Conservation (phyloP, 2,797 vertebrate species). For the Taenioides sp. region DNA sequence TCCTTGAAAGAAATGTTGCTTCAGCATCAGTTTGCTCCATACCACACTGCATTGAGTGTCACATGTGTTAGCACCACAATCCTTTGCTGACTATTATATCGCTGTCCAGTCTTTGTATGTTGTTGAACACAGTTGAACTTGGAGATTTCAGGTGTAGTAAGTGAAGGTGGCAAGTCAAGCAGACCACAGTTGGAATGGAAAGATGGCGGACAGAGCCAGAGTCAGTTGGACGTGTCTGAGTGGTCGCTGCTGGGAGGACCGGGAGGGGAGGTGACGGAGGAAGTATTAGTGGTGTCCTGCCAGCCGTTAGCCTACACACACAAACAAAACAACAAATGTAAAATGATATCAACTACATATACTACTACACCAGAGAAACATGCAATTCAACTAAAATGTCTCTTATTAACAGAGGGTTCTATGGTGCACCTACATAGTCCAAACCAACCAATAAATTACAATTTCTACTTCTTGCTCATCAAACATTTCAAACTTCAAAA, state of each 20-base stretch:
- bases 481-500: not conserved
- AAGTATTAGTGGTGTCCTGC: conserved; percentile 82
- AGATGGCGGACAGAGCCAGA: conserved; percentile 43
- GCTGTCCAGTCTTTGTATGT: conserved; percentile 68
- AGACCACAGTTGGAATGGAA: conserved; percentile 50
- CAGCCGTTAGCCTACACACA: conserved; percentile 83
- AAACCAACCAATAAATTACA: not conserved
- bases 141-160: conserved; percentile 38
- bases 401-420: not conserved
- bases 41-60: conserved; percentile 29
- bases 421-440: not conserved
- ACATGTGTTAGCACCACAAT: conserved; percentile 42
- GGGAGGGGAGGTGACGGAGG: conserved; percentile 79
- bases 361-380: not conserved
- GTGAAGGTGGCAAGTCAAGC: conserved; percentile 41
- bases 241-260: conserved; percentile 82
- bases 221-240: conserved; percentile 85
- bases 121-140: conserved; percentile 44
- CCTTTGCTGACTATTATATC: conserved; percentile 44
- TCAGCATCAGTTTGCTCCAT: conserved; percentile 46
- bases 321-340: conserved; percentile 8
- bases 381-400: too few species aligned
- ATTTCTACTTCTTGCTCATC: not conserved
- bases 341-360: not conserved
- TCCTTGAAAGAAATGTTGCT: conserved; percentile 51